Conservation (phyloP, 2,888 invertebrate genomes). For the Archips xylosteana region DNA sequence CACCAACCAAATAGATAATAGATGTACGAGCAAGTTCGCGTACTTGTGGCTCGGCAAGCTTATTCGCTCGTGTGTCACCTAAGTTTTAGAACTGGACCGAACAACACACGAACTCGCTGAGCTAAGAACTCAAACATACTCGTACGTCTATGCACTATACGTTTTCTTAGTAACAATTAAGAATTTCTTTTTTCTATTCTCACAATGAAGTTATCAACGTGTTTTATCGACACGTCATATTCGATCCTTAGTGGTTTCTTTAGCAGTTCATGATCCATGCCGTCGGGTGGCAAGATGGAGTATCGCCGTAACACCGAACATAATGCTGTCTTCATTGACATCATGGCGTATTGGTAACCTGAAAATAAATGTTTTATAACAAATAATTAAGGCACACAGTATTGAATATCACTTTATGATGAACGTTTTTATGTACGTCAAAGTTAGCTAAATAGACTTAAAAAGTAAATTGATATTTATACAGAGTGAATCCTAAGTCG, state of each 20-base stretch:
- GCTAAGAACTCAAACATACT: no score
- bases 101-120: no score
- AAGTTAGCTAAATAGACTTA: no score
- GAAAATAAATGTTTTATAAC: not conserved
- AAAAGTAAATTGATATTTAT: no score
- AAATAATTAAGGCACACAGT: not conserved
- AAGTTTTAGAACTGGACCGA: no score
- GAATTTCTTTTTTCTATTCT: conserved; percentile 46
- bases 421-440: no score
- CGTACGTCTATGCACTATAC: not conserved
- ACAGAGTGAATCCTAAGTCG: no score
- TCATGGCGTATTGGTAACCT: conserved; percentile 3
- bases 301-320: not conserved
- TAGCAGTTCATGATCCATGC: not conserved
- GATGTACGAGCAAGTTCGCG: no score
- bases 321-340: not conserved
- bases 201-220: conserved; percentile 43
- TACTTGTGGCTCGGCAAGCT: no score
- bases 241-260: not conserved
- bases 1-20: no score
- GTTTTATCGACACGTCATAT: not conserved
- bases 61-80: no score
- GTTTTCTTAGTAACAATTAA: not conserved
- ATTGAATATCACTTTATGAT: no score
- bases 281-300: not conserved